phyloP scores from a whole-genome alignment of 2,888 invertebrate genomes.

The Scaptomyza flava region DNA sequence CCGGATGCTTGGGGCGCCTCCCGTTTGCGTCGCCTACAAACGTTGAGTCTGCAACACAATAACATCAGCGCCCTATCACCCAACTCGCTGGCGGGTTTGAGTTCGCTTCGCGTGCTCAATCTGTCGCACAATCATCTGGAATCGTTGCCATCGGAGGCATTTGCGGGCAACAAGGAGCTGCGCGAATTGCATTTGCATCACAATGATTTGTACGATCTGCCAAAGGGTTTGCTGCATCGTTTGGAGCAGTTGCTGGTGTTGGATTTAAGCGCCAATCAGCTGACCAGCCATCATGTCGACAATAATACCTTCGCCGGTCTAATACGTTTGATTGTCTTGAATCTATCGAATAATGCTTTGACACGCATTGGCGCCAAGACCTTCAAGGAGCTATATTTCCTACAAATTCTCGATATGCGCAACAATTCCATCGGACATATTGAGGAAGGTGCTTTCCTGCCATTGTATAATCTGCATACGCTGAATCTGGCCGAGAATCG shows the following conservation, averaged over 20 bases:
- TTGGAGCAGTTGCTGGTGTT: constrained; percentile 93
- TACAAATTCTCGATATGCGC: constrained; percentile 93
- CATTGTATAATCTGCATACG: constrained; percentile 94
- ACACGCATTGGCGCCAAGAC: constrained; percentile 93
- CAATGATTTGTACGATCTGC: constrained; percentile 92
- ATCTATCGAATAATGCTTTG: constrained; percentile 93
- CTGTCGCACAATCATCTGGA: constrained; percentile 93
- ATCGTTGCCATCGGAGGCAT: constrained; percentile 91
- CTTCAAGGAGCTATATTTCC: constrained; percentile 93
- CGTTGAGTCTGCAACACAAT: constrained; percentile 92
- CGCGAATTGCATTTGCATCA: constrained; percentile 93
- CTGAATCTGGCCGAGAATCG: constrained; percentile 95
- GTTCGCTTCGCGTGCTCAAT: constrained; percentile 92
- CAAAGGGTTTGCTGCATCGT: constrained; percentile 92
- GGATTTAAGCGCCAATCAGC: constrained; percentile 93
- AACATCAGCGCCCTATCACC: constrained; percentile 91
- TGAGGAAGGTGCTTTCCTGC: constrained; percentile 94
- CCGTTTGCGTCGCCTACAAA: constrained; percentile 90
- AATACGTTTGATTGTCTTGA: constrained; percentile 92
- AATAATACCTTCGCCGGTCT: constrained; percentile 94
- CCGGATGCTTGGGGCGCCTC: constrained; percentile 91
- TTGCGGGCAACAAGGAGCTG: constrained; percentile 92
- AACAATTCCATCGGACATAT: constrained; percentile 95
- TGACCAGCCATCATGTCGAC: constrained; percentile 93
- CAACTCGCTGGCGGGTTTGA: constrained; percentile 91